Base-by-base conservation (phyloP, 30 jellyfish, hydroid and myxozoan genomes). In the Cassiopea xamachana region DNA sequence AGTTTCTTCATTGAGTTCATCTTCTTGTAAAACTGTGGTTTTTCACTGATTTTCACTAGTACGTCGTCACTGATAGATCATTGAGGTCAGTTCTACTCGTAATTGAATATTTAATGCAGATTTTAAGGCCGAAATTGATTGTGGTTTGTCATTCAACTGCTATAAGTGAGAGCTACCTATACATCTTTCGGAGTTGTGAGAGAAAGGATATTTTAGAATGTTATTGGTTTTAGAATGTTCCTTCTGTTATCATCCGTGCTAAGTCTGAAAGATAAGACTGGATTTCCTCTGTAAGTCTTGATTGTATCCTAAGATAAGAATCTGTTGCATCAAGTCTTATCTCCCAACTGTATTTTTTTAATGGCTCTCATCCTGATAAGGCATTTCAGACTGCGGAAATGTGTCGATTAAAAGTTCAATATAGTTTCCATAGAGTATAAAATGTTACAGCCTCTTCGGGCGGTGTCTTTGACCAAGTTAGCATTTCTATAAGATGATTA, bases 341-440 rank as follows among this genome's bases (percentile, higher is more conserved):
- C 80, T 71, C 80, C 58, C 27, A 71, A 71, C 80, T 71, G 80
- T 71, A 71, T 71, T 12, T 71, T 71, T 19, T 55, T 6, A 43
- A n/a, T 71, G 18, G 58, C 10, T 43, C 80, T 39, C 51, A 2
- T 71, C 17, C 55, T 71, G 80, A 71, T 71, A 71, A 43, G 55
- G 50, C 10, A 19, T 55, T 12, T 6, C n/a, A 71, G 27, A 71
- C 55, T 1, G 80, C 39, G 10, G 51, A 71, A 16, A 16, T 43
- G 1, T 16, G 18, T 39, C 5, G 7, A 16, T 71, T 71, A 10
- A 71, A 12, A 55, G 39, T 71, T 17, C 39, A 27, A 71, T 14
- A 18, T 18, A 43, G 50, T 71, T 71, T 27, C 80, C 27, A 39
- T 0, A 8, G 7, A 71, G 17, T 71, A 1, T 2, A 18, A 55